Evolutionary conservation across 1,140 invertebrate genomes (phyloP).

Genomic region (Aphaenogaster ashmeadi): DNA sequence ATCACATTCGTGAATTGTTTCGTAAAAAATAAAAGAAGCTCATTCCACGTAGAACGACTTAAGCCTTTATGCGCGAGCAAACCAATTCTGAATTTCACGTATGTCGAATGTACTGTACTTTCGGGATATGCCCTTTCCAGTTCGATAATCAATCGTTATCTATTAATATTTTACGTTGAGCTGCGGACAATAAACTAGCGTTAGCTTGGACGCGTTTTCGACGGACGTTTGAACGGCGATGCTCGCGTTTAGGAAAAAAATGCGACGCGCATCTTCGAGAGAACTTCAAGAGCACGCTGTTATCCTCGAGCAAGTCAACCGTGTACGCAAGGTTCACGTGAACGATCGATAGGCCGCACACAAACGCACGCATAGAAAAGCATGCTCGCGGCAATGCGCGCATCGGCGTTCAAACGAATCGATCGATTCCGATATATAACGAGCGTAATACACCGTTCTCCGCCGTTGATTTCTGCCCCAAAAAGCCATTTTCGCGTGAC

Average conservation of each 20-base stretch:
- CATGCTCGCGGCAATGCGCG: slow-evolving; percentile 66
- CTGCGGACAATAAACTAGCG: slow-evolving; percentile 60
- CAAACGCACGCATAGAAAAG: slow-evolving; percentile 43
- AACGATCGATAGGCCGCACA: slow-evolving; percentile 63
- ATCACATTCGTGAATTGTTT: background rate
- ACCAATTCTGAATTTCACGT: slow-evolving; percentile 19
- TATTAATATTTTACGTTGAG: slow-evolving; percentile 36
- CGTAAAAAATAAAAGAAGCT: background rate
- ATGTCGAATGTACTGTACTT: slow-evolving; percentile 54
- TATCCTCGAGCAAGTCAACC: slow-evolving; percentile 6
- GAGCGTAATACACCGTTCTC: slow-evolving; percentile 51
- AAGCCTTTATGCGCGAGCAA: slow-evolving; percentile 18
- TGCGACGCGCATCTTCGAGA: background rate
- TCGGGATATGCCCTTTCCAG: slow-evolving; percentile 8
- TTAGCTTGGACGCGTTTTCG: slow-evolving; percentile 46
- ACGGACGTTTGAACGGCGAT: slow-evolving; percentile 70
- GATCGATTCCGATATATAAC: slow-evolving; percentile 69
- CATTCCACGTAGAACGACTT: background rate
- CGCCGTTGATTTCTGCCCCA: slow-evolving; percentile 50
- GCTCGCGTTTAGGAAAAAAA: slow-evolving; percentile 20
- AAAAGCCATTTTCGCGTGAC: slow-evolving; percentile 43
- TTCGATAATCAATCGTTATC: slow-evolving; percentile 30
- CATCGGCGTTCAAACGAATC: slow-evolving; percentile 79
- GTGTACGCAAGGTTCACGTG: background rate
- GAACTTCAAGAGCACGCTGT: background rate